Percentiles rank a stretch among this genome's conserved stretches.
These are phyloP conservation scores for Agriotes lineatus DNA, from an alignment of 2,888 invertebrate genomes.

Conservation along the genomic window DNA sequence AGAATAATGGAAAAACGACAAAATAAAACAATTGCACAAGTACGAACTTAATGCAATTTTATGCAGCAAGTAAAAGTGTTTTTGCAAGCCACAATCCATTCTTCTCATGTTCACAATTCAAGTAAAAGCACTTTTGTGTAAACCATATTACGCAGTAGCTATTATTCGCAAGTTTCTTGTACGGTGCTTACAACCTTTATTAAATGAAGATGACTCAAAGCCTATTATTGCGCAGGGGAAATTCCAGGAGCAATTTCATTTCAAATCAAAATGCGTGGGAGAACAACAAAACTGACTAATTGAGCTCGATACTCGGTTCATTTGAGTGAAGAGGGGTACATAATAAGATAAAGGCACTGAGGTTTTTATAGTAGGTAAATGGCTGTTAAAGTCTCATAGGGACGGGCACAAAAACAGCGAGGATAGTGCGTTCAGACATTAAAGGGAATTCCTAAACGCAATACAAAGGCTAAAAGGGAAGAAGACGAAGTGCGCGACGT, in stretches of 20 bases:
- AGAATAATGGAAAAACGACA: too few relatives aligned
- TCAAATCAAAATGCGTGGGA: conserved; percentile 7
- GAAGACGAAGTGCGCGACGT: conserved; percentile 36
- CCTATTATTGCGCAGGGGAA: background rate
- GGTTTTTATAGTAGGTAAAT: conserved; percentile 35
- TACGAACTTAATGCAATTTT: too few relatives aligned
- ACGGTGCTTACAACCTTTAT: too few relatives aligned
- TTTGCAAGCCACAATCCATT: too few relatives aligned
- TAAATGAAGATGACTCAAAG: background rate
- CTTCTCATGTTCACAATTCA: too few relatives aligned
- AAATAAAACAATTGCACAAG: too few relatives aligned
- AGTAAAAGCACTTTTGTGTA: too few relatives aligned
- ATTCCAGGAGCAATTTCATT: background rate
- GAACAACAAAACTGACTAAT: conserved; percentile 19
- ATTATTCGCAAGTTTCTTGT: too few relatives aligned
- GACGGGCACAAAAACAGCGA: conserved; percentile 29
- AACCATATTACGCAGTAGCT: too few relatives aligned
- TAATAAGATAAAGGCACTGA: conserved; percentile 31
- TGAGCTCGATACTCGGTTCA: conserved; percentile 22
- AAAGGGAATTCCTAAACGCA: conserved; percentile 42
- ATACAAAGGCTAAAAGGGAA: conserved; percentile 41
- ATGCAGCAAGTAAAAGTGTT: too few relatives aligned
- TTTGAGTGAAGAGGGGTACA: conserved; percentile 17
- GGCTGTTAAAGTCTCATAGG: conserved; percentile 31
- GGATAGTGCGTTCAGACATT: conserved; percentile 42